Conservation (phyloP, 2,113 vertebrate genomes). For the Strix aluco region DNA sequence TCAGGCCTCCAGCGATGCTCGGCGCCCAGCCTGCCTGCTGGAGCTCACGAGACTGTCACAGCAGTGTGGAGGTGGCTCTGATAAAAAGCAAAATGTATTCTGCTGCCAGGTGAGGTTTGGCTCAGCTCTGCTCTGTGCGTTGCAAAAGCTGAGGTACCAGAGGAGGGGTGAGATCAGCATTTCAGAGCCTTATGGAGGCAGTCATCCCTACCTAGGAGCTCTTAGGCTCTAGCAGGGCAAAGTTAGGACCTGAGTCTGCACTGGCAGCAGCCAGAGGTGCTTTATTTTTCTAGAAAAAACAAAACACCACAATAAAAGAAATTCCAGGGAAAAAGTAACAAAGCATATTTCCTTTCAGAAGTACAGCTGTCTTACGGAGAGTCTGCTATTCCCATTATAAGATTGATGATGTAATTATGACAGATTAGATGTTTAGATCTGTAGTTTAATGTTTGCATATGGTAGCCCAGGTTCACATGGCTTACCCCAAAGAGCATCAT, state of each 20-base stretch:
- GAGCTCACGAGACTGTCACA: not conserved
- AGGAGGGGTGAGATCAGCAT: not conserved
- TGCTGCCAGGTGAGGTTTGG: constrained; percentile 25
- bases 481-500: not conserved
- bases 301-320: not conserved
- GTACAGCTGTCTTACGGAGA: not conserved
- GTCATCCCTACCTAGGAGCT: not conserved
- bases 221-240: not conserved
- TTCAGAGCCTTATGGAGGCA: not conserved
- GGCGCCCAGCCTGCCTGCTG: not conserved
- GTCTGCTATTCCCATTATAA: not conserved
- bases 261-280: not conserved
- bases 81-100: constrained; percentile 19
- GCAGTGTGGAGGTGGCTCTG: constrained; percentile 6
- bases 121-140: not conserved
- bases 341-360: not conserved
- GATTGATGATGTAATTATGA: not conserved
- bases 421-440: not conserved
- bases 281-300: not conserved
- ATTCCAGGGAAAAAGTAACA: not conserved
- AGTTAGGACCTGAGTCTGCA: not conserved
- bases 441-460: not conserved
- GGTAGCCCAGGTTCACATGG: not conserved
- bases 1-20: not conserved
- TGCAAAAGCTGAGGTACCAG: not conserved